Base-by-base conservation (phyloP, 1,140 invertebrate species). In the Drosophila punjabiensis region DNA sequence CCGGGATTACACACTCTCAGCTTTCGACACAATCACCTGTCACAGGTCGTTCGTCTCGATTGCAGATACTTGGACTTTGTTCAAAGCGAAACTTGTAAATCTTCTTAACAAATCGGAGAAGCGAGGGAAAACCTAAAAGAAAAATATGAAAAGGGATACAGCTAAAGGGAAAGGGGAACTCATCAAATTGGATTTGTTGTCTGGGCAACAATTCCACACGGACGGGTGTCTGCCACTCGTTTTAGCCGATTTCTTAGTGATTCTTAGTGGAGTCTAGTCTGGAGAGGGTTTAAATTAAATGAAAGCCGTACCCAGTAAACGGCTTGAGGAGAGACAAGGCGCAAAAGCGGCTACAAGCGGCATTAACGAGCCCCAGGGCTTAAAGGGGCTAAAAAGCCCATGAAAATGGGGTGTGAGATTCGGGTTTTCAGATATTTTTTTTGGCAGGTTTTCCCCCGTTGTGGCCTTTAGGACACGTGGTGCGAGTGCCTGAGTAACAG, bases 181-280 rank as follows among this genome's bases (percentile, higher is more conserved):
- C 71, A 79, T 85, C 86, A 85, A 85, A 84, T 81, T 75, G 85
- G 86, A 85, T 88, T 89, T 89, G 85, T 75, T 84, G 75, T 66
- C 69, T 59, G 59, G 81, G 69, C 69, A 88, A 88, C 81, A 66
- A 52, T 53, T 64, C 39, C 59, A 43, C 32, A 68, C 37, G n/a
- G n/a, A n/a, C n/a, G 41, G 32, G 39, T 55, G 50, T 52, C 37
- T 60, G 66, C 32, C 59, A 71, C 66, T 73, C 76, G 68, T 71
- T 78, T 69, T 45, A 71, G 52, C 59, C 52, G 69, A 78, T 81
- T 85, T 63, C 47, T 37, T 18, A 16, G 32, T 16, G 47, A 32
- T 63, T 45, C 62, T 63, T 63, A 63, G 70, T 62, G 41, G 28
- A 41, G 47, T 62, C 70, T 55, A 62, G 47, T 81, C 76, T 81